Evolutionary conservation across 1,140 invertebrate species (phyloP).

Genomic region (Polypedilum vanderplanki): DNA sequence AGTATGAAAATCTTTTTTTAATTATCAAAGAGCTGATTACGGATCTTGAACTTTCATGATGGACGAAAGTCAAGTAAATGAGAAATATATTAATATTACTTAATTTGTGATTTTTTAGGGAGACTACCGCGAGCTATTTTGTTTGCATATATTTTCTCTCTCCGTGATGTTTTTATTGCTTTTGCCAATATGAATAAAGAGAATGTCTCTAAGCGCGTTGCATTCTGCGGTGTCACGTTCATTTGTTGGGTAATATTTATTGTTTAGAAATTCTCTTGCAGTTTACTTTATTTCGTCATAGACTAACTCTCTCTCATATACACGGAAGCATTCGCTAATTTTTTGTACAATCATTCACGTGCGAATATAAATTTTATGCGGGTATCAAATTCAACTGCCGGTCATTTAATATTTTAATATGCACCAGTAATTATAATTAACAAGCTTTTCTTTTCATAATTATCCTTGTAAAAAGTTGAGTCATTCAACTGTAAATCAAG

Average conservation of each 20-base stretch:
- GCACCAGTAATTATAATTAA: too few species aligned
- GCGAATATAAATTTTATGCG: too few species aligned
- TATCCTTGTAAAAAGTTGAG: too few species aligned
- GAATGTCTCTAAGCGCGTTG: not conserved
- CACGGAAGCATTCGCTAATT: not conserved
- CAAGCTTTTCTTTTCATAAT: too few species aligned
- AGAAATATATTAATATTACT: not conserved
- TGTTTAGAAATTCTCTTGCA: constrained; percentile 3
- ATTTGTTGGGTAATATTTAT: not conserved
- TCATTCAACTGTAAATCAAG: too few species aligned
- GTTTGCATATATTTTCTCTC: not conserved
- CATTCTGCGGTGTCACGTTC: not conserved
- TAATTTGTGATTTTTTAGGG: not conserved
- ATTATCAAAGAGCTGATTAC: not conserved
- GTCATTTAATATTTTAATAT: too few species aligned
- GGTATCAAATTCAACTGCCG: too few species aligned
- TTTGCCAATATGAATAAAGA: not conserved
- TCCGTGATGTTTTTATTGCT: constrained; percentile 11
- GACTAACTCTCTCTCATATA: not conserved
- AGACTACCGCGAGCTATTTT: too few species aligned
- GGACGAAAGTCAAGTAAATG: not conserved
- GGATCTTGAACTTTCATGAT: constrained; percentile 12
- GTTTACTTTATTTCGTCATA: not conserved
- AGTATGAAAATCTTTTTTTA: not conserved
- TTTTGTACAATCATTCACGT: too few species aligned